These are phyloP conservation scores for Myotis myotis DNA, from an alignment of 2,797 vertebrate genomes.

Conservation along the genomic window DNA sequence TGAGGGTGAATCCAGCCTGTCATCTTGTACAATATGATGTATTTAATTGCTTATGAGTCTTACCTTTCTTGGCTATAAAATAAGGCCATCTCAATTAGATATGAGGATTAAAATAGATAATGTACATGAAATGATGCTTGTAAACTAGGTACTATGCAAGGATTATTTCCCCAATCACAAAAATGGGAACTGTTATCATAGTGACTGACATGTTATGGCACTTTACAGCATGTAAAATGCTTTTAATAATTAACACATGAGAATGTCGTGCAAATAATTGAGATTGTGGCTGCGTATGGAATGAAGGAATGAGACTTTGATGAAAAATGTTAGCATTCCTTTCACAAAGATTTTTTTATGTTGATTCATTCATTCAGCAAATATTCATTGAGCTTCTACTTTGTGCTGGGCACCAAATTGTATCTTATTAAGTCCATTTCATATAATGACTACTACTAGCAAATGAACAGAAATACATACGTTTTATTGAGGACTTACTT, in stretches of 20 bases:
- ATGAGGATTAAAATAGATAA: background rate
- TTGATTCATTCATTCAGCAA: background rate
- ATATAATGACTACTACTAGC: background rate
- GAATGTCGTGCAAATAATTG: background rate
- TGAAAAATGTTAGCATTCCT: background rate
- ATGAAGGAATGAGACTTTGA: background rate
- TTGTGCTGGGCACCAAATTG: background rate
- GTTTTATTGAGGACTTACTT: background rate
- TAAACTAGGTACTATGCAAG: conserved; percentile 9
- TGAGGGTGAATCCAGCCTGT: background rate
- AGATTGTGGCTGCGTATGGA: background rate
- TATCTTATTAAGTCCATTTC: background rate
- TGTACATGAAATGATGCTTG: background rate
- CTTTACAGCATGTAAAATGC: conserved; percentile 7
- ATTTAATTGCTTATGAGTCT: background rate
- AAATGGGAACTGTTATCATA: background rate
- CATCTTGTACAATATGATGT: background rate
- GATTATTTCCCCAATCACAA: background rate
- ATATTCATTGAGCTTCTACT: background rate
- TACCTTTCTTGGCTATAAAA: background rate
- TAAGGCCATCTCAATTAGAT: conserved; percentile 6
- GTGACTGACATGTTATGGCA: conserved; percentile 6
- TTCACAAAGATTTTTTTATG: background rate
- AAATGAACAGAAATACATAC: background rate
- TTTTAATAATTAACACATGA: conserved; percentile 2